Percentiles rank a stretch among this genome's conserved stretches.
Conservation (phyloP, 1,140 invertebrate genomes). For the Scaptomyza graminum region DNA sequence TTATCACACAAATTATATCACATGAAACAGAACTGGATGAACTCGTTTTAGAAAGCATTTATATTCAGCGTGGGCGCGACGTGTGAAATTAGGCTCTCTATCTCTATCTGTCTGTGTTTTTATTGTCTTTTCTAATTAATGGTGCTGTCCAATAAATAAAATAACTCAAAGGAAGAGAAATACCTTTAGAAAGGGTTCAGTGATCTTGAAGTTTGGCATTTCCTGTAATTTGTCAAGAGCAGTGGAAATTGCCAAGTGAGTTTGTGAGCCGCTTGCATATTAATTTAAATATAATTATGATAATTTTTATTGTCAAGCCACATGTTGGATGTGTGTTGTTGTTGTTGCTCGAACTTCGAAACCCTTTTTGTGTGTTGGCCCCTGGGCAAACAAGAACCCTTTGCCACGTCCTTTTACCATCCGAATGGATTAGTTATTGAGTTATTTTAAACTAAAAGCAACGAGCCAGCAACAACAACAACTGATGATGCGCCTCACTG, state of each 20-base stretch:
- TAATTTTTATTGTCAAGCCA: conserved; percentile 81
- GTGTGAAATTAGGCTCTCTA: conserved; percentile 27
- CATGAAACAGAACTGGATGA: background rate
- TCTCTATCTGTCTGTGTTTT: background rate
- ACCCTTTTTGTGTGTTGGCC: conserved; percentile 52
- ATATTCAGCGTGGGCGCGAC: conserved; percentile 10
- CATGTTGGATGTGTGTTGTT: conserved; percentile 42
- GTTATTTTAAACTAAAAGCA: conserved; percentile 74
- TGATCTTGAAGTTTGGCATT: conserved; percentile 53
- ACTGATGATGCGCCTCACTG: conserved; percentile 55
- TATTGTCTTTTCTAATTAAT: conserved; percentile 34
- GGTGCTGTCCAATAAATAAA: conserved; percentile 21
- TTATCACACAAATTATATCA: background rate
- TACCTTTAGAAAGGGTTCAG: conserved; percentile 3
- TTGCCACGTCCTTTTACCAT: conserved; percentile 41
- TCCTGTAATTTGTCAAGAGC: conserved; percentile 75
- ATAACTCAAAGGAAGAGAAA: background rate
- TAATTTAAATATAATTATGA: conserved; percentile 83
- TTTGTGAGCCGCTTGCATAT: conserved; percentile 70
- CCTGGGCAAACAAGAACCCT: conserved; percentile 2
- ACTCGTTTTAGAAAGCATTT: background rate
- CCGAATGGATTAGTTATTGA: conserved; percentile 80
- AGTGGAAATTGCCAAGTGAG: conserved; percentile 56
- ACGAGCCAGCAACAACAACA: conserved; percentile 42
- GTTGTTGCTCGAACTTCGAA: conserved; percentile 6